Evolutionary conservation across 2,797 vertebrate species (phyloP).

Genomic region (Distichodus sexfasciatus): DNA sequence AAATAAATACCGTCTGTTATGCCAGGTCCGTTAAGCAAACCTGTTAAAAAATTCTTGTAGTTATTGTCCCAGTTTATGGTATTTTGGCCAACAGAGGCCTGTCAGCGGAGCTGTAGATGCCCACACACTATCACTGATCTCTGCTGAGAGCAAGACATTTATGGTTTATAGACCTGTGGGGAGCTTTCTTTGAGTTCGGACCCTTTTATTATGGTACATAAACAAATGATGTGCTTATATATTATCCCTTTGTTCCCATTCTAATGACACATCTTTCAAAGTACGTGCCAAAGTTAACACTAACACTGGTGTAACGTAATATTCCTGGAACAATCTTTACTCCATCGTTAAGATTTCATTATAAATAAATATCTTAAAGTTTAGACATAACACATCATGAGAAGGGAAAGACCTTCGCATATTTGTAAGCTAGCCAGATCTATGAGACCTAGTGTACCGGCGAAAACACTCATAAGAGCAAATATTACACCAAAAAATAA

Average conservation of each 20-base stretch:
- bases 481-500: conserved; percentile 63
- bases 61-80: conserved; percentile 7
- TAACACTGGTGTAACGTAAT: conserved; percentile 29
- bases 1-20: conserved; percentile 6
- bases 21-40: conserved; percentile 18
- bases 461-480: conserved; percentile 61
- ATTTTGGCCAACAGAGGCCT: conserved; percentile 4
- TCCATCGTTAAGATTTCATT: conserved; percentile 20
- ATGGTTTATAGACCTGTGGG: conserved; percentile 26
- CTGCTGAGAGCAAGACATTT: conserved; percentile 4
- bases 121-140: conserved; percentile 15
- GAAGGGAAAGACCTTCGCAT: conserved; percentile 56
- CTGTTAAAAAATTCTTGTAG: background rate
- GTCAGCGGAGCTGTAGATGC: background rate
- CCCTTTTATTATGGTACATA: conserved; percentile 1
- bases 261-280: conserved; percentile 29
- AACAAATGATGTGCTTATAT: conserved; percentile 28
- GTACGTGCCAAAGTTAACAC: conserved; percentile 33
- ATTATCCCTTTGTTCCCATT: conserved; percentile 27
- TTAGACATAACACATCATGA: conserved; percentile 67
- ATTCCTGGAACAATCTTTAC: conserved; percentile 17
- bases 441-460: conserved; percentile 78
- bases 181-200: conserved; percentile 24
- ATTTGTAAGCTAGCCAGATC: conserved; percentile 66
- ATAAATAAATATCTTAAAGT: conserved; percentile 46